Evolutionary conservation across 2,113 vertebrate species (phyloP), one percentile per base, ranked within the genome.

Genomic region (Myiozetetes cayanensis): DNA sequence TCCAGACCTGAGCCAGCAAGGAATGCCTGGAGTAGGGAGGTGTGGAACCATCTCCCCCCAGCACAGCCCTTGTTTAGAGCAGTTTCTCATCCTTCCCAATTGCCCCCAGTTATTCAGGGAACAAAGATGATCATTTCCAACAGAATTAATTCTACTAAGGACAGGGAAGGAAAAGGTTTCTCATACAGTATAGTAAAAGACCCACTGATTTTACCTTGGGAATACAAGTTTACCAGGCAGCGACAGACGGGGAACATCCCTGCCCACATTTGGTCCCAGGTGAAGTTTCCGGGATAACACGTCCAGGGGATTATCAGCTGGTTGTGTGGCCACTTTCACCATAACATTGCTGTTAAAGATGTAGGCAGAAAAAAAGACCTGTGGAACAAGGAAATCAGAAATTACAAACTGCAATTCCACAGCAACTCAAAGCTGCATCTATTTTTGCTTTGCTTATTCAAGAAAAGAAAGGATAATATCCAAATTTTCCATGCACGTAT

Each of bases 291-390:
- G 98, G 59, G 99, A 99, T 50, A 99, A 97, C 62, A 99, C 99
- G 0, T 99, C 99, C 24, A 99, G 98, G 76, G 99, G 99, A 71
- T 99, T 99, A 96, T 99, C 99, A 73, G 99, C 99, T 14, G 99
- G 99, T 62, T 99, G 99, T 4, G 99, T 99, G 97, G 99, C 99
- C 93, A 99, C 99, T 97, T 99, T 99, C 94, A 99, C 99, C 99
- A 99, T 99, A 94, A 99, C 99, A 9, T 99, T 99, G 97, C 99
- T 99, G 90, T 99, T 99, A 95, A 99, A 99, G 98, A 99, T 99
- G 98, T 99, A 99, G 88, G 99, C 99, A 66, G 99, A 99, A 97
- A 99, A 99, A 96, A 99, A 99, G 44, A 99, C 99, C 99, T 99
- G 96, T 3, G 25, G 24, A 88, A 37, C 72, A 39, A 90, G 67